Evolutionary conservation across 1,140 invertebrate genomes (phyloP), one percentile per base, ranked within the genome.

Genomic region (Drosophila serrata): DNA sequence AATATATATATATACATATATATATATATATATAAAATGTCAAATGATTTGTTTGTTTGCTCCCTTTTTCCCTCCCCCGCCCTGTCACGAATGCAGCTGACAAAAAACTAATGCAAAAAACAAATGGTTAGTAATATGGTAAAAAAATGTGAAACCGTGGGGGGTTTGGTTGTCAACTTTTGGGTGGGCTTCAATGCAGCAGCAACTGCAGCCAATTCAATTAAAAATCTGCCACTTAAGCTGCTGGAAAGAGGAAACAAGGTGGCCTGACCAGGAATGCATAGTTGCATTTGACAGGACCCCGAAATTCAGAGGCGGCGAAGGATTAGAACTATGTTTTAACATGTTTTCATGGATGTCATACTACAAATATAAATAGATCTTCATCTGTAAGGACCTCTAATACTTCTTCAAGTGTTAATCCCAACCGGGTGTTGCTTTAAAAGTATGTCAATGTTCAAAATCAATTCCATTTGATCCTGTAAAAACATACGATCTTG

Each of bases 141-240:
- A 61, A 88, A 88, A 76, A 88, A 87, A 64, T 61, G 22, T 13
- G 48, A 46, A 39, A 33, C 51, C 17, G 15, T 22, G 40, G 51
- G 43, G 37, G 42, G 15, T 48, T 29, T 35, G 37, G 27, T 35
- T 17, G 40, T 56, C 60, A 45, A 55, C 48, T 45, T 35, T 40
- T 22, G 65, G 42, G 37, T 37, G 46, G 56, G 65, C 55, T 48
- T 42, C 69, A 68, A 37, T 72, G 63, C 80, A 75, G 59, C 80
- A 63, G 81, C 82, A 75, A 82, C 79, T 88, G 85, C 84, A 88
- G 77, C 85, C 85, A 88, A 81, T 88, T 88, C 85, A 88, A 88
- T 88, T 88, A 88, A 88, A 88, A 88, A 90, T 85, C 85, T 88
- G 85, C 85, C 85, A 88, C 86, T 88, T 88, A 88, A 81, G 81